Evolutionary conservation across 2,888 invertebrate genomes (phyloP).

Genomic region (Andrena chrysosceles): DNA sequence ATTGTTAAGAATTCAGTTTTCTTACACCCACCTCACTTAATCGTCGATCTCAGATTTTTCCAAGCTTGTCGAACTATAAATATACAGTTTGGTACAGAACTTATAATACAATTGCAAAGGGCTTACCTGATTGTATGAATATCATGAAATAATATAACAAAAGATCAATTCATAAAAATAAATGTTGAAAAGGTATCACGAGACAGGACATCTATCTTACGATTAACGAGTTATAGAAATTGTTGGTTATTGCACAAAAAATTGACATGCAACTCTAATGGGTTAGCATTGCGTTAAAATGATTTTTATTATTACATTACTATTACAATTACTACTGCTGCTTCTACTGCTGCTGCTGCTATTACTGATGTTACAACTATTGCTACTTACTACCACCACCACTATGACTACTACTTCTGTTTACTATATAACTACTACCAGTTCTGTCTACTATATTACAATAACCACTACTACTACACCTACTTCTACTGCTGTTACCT

Average conservation of each 20-base stretch:
- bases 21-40: too few relatives aligned
- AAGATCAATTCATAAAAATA: neutral
- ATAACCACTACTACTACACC: neutral
- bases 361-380: conserved; percentile 11
- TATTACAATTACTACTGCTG: conserved; percentile 1
- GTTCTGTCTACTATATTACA: neutral
- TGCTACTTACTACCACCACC: conserved; percentile 3
- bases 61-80: neutral
- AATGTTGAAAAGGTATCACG: neutral
- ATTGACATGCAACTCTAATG: neutral
- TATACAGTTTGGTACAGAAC: neutral
- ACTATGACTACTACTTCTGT: conserved; percentile 2
- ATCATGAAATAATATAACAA: neutral
- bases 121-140: neutral
- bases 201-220: neutral
- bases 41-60: too few relatives aligned
- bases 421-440: conserved; percentile 1
- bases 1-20: too few relatives aligned
- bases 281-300: conserved; percentile 14
- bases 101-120: neutral
- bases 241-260: neutral
- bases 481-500: neutral
- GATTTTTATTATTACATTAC: neutral
- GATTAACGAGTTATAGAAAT: neutral
- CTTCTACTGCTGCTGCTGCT: conserved; percentile 15